phyloP scores from a whole-genome alignment of 2,797 vertebrate species.

The Periophthalmus magnuspinnatus region DNA sequence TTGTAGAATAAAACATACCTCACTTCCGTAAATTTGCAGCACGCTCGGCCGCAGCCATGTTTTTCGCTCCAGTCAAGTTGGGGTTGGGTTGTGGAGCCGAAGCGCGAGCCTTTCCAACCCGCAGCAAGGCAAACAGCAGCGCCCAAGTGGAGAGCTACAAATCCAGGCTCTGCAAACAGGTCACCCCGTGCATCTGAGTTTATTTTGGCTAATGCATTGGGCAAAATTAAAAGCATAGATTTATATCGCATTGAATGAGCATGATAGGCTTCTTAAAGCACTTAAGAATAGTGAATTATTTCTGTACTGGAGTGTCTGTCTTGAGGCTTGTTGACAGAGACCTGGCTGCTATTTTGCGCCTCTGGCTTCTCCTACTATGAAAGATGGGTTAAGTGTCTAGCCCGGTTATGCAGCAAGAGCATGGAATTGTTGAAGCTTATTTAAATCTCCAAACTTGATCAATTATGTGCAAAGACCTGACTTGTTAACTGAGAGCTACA shows the following conservation, averaged over 20 bases:
- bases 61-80: slow-evolving; percentile 74
- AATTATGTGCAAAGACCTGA: too few relatives aligned
- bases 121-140: slow-evolving; percentile 40
- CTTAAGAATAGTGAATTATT: neutral
- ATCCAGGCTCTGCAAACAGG: slow-evolving; percentile 45
- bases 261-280: neutral
- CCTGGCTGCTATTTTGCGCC: too few relatives aligned
- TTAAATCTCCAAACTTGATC: too few relatives aligned
- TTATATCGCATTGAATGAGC: neutral
- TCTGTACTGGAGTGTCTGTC: too few relatives aligned
- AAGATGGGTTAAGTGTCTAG: too few relatives aligned
- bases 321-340: too few relatives aligned
- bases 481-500: too few relatives aligned
- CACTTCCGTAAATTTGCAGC: slow-evolving; percentile 85
- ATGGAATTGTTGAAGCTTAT: too few relatives aligned
- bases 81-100: slow-evolving; percentile 71
- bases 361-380: too few relatives aligned
- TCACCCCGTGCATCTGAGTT: slow-evolving; percentile 5
- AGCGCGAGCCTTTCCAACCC: slow-evolving; percentile 63
- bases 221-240: neutral
- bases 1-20: slow-evolving; percentile 79
- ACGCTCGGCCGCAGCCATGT: slow-evolving; percentile 85
- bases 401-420: too few relatives aligned
- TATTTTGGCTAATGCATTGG: too few relatives aligned
- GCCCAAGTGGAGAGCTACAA: slow-evolving; percentile 16